Base-by-base conservation (phyloP, 2,888 invertebrate genomes). In the Agelastica alni region DNA sequence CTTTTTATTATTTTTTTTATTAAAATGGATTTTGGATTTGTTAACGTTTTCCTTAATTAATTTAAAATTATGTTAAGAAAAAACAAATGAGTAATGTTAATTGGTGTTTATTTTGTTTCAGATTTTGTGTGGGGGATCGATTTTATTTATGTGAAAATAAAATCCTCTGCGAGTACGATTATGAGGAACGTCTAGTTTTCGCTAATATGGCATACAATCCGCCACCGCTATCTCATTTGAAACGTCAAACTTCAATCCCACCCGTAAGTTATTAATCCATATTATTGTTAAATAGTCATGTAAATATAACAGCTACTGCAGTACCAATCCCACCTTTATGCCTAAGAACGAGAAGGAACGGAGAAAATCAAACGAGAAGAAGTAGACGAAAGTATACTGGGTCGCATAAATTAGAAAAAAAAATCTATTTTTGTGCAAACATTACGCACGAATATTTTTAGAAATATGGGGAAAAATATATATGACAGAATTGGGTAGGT, bases 81-180 rank as follows among this genome's bases (percentile, higher is more conserved):
- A 26, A 22, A 26, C 6, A 6, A n/a, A 14, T 32, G 14, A 16
- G 2, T 7, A 2, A 18, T 7, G 2, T 32, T 42, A 18, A 49
- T 42, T 13, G 3, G n/a, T 45, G 16, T 52, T 49, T 60, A 7
- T 7, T 9, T 26, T 26, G 26, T 26, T 60, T 7, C 84, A 97
- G 97, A 82, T 97, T 96, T 80, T 97, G 97, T 79, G 96, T 97
- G 34, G 97, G 97, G 22, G 97, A 97, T 78, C 86, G 94, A 62
- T 97, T 96, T 79, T 97, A 96, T 79, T 80, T 97, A 68, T 95
- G 94, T 79, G 96, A 96, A 79, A 96, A 96, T 80, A 95, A 96
- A 82, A 96, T 97, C 66, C 85, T 97, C 47, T 97, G 97, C 80
- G 96, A 96, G 79, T 96, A 96, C 75, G 97, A 97, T 78, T 97